Conservation (phyloP, 2,888 invertebrate species). For the Drosophila greeni region DNA sequence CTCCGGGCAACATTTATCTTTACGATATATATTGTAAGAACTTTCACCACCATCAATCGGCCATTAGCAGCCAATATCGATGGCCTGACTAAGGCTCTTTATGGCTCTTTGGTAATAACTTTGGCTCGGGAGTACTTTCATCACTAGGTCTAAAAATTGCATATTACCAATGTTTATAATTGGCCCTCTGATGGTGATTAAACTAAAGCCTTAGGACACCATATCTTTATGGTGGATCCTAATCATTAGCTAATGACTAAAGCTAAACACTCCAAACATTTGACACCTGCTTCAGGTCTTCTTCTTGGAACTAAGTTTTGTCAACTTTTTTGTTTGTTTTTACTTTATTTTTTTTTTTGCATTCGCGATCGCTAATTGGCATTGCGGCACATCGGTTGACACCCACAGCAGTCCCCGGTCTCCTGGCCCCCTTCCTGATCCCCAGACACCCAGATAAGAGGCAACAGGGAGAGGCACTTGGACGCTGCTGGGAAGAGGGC, state of each 20-base stretch:
- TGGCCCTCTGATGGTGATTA: not conserved
- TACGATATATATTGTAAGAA: conserved; percentile 57
- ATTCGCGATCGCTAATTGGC: conserved; percentile 39
- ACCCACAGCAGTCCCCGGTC: conserved; percentile 19
- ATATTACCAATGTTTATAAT: not conserved
- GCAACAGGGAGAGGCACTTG: not conserved
- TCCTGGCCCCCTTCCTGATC: conserved; percentile 8
- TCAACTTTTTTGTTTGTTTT: conserved; percentile 6
- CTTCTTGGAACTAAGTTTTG: conserved; percentile 7
- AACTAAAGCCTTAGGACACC: not conserved
- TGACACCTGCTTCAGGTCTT: conserved; percentile 21
- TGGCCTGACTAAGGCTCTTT: conserved; percentile 13
- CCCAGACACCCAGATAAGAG: conserved; percentile 24
- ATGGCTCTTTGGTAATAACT: conserved; percentile 4
- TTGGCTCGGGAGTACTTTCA: not conserved
- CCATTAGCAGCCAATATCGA: conserved; percentile 23
- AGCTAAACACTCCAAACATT: conserved; percentile 10
- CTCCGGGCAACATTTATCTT: conserved; percentile 38
- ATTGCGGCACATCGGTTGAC: conserved; percentile 30
- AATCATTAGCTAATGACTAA: conserved; percentile 22
- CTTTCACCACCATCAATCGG: conserved; percentile 22
- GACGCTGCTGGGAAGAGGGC: conserved; percentile 16
- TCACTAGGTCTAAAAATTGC: not conserved
- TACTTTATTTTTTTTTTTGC: conserved; percentile 7
- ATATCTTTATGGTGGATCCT: conserved; percentile 21